These are phyloP conservation scores for Habroteleia sp. DNA, from an alignment of 2,888 invertebrate genomes.

Conservation along the genomic window DNA sequence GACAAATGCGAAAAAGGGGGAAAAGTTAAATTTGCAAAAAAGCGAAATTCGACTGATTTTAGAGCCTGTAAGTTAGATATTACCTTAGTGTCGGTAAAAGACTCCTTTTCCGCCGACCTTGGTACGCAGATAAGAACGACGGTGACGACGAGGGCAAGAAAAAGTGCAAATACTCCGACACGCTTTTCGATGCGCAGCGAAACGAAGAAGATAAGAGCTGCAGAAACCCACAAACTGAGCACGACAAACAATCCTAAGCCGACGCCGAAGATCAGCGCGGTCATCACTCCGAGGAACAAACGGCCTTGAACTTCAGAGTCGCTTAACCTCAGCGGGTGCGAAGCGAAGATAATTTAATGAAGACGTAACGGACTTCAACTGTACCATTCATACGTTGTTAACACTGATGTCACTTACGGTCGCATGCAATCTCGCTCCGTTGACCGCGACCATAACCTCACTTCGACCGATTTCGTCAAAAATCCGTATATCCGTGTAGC, in stretches of 20 bases:
- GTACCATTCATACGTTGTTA: no score
- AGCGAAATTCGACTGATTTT: no score
- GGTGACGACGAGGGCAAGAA: slow-evolving; percentile 83
- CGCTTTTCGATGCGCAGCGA: slow-evolving; percentile 86
- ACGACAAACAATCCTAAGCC: slow-evolving; percentile 87
- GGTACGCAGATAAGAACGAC: slow-evolving; percentile 84
- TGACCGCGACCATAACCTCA: neutral
- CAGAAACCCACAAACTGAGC: slow-evolving; percentile 85
- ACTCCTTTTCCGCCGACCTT: slow-evolving; percentile 80
- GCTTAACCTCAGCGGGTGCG: neutral
- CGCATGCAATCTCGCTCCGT: no score
- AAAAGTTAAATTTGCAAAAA: no score
- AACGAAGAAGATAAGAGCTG: slow-evolving; percentile 85
- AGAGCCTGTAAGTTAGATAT: no score
- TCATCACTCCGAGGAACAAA: slow-evolving; percentile 71
- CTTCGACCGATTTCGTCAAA: no score
- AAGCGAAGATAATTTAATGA: no score
- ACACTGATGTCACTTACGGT: no score
- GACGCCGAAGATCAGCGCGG: slow-evolving; percentile 81
- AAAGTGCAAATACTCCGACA: slow-evolving; percentile 84
- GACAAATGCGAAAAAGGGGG: no score
- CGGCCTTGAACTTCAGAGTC: slow-evolving; percentile 28
- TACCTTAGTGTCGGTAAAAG: slow-evolving; percentile 82
- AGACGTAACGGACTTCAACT: no score
- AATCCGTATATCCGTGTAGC: no score